Evolutionary conservation across 2,113 vertebrate species (phyloP).

Genomic region (Etia nguti): DNA sequence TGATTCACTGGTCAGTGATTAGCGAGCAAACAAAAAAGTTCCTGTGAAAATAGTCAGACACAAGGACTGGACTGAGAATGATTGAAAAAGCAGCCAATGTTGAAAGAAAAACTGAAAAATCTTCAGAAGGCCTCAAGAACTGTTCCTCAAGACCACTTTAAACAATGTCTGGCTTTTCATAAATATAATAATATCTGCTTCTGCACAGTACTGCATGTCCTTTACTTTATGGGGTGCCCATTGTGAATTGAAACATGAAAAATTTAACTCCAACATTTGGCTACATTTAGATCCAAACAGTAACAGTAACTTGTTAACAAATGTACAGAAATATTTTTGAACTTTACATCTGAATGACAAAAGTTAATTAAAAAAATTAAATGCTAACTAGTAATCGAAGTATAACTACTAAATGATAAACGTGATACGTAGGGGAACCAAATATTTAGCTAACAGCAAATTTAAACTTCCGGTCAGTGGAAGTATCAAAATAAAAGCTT

Average conservation of each 20-base stretch:
- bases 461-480: background rate
- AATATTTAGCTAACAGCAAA: background rate
- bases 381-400: background rate
- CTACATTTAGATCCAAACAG: background rate
- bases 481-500: background rate
- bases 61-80: background rate
- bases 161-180: background rate
- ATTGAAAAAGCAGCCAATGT: background rate
- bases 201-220: background rate
- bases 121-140: fast-evolving
- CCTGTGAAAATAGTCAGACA: background rate
- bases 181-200: background rate
- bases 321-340: background rate
- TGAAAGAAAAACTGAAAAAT: background rate
- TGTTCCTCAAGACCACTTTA: background rate
- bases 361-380: fast-evolving
- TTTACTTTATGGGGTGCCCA: background rate
- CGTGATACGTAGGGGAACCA: background rate
- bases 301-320: background rate
- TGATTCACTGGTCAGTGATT: background rate
- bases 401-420: background rate
- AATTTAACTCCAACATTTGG: background rate
- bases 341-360: background rate
- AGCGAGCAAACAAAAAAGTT: background rate
- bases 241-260: background rate